Evolutionary conservation across 2,113 vertebrate species (phyloP), one percentile per base, ranked within the genome.

Genomic region (Callipepla squamata): DNA sequence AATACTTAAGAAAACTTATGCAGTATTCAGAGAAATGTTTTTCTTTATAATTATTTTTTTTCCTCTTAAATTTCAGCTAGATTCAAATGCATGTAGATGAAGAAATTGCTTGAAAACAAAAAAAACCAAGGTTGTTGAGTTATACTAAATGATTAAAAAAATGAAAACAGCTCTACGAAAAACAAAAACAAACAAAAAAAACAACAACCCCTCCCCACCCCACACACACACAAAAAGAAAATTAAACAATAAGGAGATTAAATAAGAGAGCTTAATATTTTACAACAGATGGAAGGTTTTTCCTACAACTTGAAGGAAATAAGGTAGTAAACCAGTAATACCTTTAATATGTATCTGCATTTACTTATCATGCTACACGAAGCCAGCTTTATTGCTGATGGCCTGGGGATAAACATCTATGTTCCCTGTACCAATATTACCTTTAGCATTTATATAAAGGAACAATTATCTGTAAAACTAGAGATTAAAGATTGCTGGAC

Each of bases 351-450:
- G 92, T 95, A 94, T 93, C 53, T 92, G 78, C 80, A 91, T 96
- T 96, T 97, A 94, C 66, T 96, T 95, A 83, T 94, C 90, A 58
- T 95, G 74, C 44, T 87, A 83, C 51, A 94, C 83, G 72, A 94
- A 94, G 61, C 30, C 44, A 90, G 80, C 69, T 96, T 97, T 97
- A 95, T 94, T 97, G 85, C 79, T 95, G 82, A 97, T 96, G 88
- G 68, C 81, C 59, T 82, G 45, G 30, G 80, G 65, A 96, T 97
- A 97, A 97, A 94, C 76, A 85, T 91, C 91, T 83, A 96, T 82
- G 38, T 53, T 86, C 87, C 92, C 84, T 68, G 91, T 92, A 55
- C 23, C 34, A 94, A 88, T 96, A 91, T 94, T 96, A 95, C 70
- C 74, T 72, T 97, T 95, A 95, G 53, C 30, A 80, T 95, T 96